Evolutionary conservation across 2,888 invertebrate species (phyloP).

Genomic region (Habroteleia sp.): DNA sequence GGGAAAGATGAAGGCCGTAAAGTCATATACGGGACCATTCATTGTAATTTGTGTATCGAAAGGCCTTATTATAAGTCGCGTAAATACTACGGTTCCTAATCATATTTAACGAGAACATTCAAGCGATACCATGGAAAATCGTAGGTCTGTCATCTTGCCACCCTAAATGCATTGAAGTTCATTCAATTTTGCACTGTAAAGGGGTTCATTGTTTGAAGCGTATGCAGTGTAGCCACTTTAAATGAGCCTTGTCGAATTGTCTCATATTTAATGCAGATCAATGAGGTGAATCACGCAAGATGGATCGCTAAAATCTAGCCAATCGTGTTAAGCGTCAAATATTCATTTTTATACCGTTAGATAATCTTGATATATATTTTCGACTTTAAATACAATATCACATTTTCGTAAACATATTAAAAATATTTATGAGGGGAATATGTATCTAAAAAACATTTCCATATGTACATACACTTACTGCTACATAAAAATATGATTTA

Average conservation of each 20-base stretch:
- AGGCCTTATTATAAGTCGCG: constrained; percentile 31
- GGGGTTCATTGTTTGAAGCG: constrained; percentile 71
- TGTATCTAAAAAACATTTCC: too few relatives aligned
- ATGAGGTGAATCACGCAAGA: constrained; percentile 68
- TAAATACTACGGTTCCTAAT: constrained; percentile 52
- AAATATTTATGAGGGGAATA: too few relatives aligned
- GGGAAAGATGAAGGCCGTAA: background rate
- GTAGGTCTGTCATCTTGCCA: constrained; percentile 45
- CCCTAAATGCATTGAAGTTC: constrained; percentile 71
- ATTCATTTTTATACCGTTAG: constrained; percentile 19
- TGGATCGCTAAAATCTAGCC: constrained; percentile 59
- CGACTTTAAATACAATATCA: too few relatives aligned
- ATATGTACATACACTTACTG: too few relatives aligned
- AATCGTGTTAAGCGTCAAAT: constrained; percentile 37
- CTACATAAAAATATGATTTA: too few relatives aligned
- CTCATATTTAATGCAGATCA: constrained; percentile 74
- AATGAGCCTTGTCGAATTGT: constrained; percentile 73
- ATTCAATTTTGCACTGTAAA: constrained; percentile 69
- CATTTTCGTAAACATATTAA: too few relatives aligned
- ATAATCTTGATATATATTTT: constrained; percentile 36
- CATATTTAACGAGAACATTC: constrained; percentile 67
- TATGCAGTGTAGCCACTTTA: constrained; percentile 66
- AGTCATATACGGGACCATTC: background rate
- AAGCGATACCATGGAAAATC: constrained; percentile 72
- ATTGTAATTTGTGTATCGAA: constrained; percentile 18